A percentile compares a stretch with the other conserved stretches of the same genome.
Evolutionary conservation across 2,888 invertebrate genomes (phyloP).

Genomic region (Sericinus montela): DNA sequence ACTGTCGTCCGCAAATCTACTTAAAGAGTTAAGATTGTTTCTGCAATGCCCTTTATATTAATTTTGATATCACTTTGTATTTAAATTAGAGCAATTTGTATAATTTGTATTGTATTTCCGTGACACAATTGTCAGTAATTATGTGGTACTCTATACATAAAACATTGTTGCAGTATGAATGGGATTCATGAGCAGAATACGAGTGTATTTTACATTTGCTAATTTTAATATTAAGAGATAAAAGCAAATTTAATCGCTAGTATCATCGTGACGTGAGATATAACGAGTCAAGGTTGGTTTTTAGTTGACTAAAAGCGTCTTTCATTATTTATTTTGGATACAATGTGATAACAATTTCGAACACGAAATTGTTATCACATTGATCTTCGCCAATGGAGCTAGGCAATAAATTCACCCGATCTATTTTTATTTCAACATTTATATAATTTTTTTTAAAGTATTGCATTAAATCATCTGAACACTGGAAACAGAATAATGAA

Average conservation of each 20-base stretch:
- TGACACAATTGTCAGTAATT: conserved; percentile 6
- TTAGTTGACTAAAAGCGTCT: conserved; percentile 31
- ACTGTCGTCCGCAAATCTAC: conserved; percentile 39
- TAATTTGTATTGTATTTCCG: conserved; percentile 7
- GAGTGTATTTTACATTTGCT: not conserved
- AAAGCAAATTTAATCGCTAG: conserved; percentile 16
- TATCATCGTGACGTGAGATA: conserved; percentile 1
- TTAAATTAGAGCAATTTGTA: conserved; percentile 20
- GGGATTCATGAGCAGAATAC: conserved; percentile 18
- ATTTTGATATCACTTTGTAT: conserved; percentile 18
- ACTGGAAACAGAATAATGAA: too few relatives aligned
- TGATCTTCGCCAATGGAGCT: conserved; percentile 2
- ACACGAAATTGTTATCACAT: conserved; percentile 60
- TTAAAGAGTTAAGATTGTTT: conserved; percentile 7
- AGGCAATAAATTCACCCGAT: not conserved
- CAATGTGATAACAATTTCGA: conserved; percentile 49
- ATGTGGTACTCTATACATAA: conserved; percentile 3
- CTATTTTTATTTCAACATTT: not conserved
- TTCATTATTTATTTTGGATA: conserved; percentile 43
- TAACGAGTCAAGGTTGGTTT: conserved; percentile 4
- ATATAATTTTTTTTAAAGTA: not conserved
- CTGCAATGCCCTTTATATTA: conserved; percentile 11
- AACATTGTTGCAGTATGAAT: conserved; percentile 21
- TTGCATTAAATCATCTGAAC: too few relatives aligned
- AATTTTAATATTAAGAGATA: conserved; percentile 5